Percentiles rank a stretch among this genome's conserved stretches.
phyloP scores from a whole-genome alignment of 1,140 invertebrate species.

The Parapsyche elsis region DNA sequence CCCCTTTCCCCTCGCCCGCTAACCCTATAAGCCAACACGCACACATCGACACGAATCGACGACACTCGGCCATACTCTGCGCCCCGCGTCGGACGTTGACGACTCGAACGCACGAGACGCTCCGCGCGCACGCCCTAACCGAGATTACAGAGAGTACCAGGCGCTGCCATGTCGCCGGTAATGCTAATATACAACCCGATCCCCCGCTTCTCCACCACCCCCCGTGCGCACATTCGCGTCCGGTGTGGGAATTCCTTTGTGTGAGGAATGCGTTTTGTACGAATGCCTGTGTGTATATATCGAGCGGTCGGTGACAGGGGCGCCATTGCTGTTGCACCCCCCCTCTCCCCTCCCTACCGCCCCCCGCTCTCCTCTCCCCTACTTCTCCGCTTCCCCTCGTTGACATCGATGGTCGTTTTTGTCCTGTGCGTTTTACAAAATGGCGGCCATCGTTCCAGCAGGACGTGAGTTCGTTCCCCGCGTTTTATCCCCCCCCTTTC shows the following conservation, averaged over 20 bases:
- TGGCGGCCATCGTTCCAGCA: not conserved
- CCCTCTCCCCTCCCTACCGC: not conserved
- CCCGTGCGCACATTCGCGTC: not conserved
- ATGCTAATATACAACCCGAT: too few relatives aligned
- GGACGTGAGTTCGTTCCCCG: not conserved
- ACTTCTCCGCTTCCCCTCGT: not conserved
- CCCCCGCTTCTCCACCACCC: too few relatives aligned
- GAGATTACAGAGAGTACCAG: too few relatives aligned
- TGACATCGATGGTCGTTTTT: not conserved
- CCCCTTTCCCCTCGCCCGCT: too few relatives aligned
- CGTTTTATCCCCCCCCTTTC: not conserved
- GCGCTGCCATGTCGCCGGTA: too few relatives aligned
- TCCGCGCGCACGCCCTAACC: too few relatives aligned
- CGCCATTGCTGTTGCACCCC: not conserved
- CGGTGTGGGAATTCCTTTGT: too few relatives aligned
- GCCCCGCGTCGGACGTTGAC: not conserved
- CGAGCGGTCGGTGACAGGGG: not conserved
- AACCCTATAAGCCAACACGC: too few relatives aligned
- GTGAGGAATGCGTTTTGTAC: not conserved
- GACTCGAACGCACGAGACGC: too few relatives aligned
- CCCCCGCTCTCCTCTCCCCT: not conserved
- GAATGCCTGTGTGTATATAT: not conserved
- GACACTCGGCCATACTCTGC: not conserved
- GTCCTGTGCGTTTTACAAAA: too few relatives aligned
- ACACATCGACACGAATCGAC: too few relatives aligned